Evolutionary conservation across 92 coral and sea anemone genomes (phyloP), one percentile per base, ranked within the genome.

Genomic region (Parazoanthus swiftii): DNA sequence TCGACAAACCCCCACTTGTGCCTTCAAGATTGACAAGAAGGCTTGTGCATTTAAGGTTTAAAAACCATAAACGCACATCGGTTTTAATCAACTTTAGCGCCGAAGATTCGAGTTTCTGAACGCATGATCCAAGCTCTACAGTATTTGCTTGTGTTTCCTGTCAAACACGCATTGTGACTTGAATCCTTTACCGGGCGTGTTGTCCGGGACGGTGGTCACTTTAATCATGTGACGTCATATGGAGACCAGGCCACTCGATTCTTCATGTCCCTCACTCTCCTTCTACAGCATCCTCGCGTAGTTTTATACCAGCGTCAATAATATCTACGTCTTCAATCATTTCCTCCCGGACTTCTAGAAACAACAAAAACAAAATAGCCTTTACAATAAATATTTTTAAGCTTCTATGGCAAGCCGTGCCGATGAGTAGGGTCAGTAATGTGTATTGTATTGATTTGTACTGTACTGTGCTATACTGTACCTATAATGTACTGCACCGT

Each of bases 291-390:
- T 82, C 56, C 0, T 71, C 44, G 39, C 66, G 51, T 39, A 84
- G n/a, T 84, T 84, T 84, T 46, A 84, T 84, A 35, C 87, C 87
- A 11, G 87, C 87, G 14, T 84, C 87, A 9, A 84, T 71, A 46
- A 84, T 84, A 48, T 84, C 87, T 11, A 84, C 65, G 39, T 84
- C 87, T 51, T 84, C 79, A 18, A 84, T 68, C 7, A 48, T 33
- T 46, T 84, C 87, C 9, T 0, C 8, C 7, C 15, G 42, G 65
- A 46, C n/a, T 46, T 70, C 87, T 84, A 33, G 20, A 44, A 84
- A 13, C 54, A 42, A 68, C 11, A 42, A 48, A 74, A 74, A 18
- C 54, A 39, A 18, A 36, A 10, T 1, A 6, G 35, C 35, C 74
- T 3, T n/a, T 25, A n/a, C n/a, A n/a, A n/a, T n/a, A n/a, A 10